These are phyloP conservation scores for Caranx ignobilis DNA, from an alignment of 2,113 vertebrate genomes.

Conservation along the genomic window DNA sequence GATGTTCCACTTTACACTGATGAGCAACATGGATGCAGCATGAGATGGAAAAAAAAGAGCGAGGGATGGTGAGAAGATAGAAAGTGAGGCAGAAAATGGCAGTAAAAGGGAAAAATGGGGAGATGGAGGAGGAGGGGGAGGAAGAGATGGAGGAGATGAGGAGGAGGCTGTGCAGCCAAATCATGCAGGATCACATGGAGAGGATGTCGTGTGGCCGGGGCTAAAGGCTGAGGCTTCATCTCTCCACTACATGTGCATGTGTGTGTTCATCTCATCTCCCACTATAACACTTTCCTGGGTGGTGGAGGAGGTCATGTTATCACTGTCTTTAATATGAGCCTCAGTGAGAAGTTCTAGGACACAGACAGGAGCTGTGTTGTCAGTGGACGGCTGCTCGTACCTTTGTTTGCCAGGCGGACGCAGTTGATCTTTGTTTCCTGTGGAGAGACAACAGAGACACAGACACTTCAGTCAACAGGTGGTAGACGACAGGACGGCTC, in stretches of 20 bases:
- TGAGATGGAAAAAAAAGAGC: slow-evolving; percentile 19
- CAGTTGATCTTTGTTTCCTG: slow-evolving; percentile 99
- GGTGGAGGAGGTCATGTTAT: neutral
- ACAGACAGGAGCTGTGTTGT: neutral
- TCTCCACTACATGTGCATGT: slow-evolving; percentile 3
- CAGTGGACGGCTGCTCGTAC: slow-evolving; percentile 85
- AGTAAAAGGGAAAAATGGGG: slow-evolving; percentile 11
- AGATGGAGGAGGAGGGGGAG: neutral
- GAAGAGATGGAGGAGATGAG: neutral
- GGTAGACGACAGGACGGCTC: no score
- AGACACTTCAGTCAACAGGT: slow-evolving; percentile 15
- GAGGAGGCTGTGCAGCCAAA: slow-evolving; percentile 11
- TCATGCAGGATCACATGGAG: slow-evolving; percentile 58
- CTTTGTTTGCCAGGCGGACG: slow-evolving; percentile 96
- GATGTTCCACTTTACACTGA: slow-evolving; percentile 53
- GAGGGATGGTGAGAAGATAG: neutral
- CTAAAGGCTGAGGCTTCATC: slow-evolving; percentile 21
- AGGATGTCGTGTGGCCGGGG: slow-evolving; percentile 27
- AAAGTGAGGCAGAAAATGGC: neutral
- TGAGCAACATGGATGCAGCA: slow-evolving; percentile 39
- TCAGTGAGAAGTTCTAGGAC: neutral
- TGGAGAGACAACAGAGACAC: slow-evolving; percentile 68
- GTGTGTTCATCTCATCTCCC: slow-evolving; percentile 10
- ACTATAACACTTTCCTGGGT: neutral
- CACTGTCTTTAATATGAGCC: neutral